phyloP scores from a whole-genome alignment of 2,113 vertebrate genomes.

The mouse (Mus musculus) region DNA sequence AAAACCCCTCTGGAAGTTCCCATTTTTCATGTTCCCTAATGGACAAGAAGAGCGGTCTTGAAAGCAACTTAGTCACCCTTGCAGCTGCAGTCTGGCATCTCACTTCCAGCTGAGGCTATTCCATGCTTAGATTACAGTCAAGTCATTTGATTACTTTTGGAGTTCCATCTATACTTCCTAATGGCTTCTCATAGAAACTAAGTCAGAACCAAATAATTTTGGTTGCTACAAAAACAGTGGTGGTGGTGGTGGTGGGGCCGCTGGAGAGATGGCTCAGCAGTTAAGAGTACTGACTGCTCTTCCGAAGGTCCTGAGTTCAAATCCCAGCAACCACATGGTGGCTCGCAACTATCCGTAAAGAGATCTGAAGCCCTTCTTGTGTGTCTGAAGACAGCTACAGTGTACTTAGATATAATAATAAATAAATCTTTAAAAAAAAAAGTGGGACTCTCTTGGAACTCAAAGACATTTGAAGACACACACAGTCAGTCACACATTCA shows the following conservation, averaged over 20 bases:
- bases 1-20: too few relatives aligned
- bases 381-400: too few relatives aligned
- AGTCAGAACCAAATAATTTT: neutral
- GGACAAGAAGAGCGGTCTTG: accelerated
- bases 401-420: too few relatives aligned
- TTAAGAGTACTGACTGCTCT: too few relatives aligned
- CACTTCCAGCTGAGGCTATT: accelerated
- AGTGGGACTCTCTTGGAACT: neutral
- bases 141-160: neutral
- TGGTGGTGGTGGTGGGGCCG: too few relatives aligned
- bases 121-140: neutral
- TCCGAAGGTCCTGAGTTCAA: too few relatives aligned
- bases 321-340: too few relatives aligned
- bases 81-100: accelerated
- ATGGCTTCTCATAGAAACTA: neutral
- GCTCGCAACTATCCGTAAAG: too few relatives aligned
- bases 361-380: too few relatives aligned
- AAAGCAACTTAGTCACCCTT: accelerated
- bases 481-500: neutral
- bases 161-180: neutral
- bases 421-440: too few relatives aligned
- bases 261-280: too few relatives aligned
- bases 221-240: neutral
- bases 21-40: accelerated
- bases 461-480: neutral